Conservation (phyloP, 2,888 invertebrate species). For the Cheilosia vulpina region DNA sequence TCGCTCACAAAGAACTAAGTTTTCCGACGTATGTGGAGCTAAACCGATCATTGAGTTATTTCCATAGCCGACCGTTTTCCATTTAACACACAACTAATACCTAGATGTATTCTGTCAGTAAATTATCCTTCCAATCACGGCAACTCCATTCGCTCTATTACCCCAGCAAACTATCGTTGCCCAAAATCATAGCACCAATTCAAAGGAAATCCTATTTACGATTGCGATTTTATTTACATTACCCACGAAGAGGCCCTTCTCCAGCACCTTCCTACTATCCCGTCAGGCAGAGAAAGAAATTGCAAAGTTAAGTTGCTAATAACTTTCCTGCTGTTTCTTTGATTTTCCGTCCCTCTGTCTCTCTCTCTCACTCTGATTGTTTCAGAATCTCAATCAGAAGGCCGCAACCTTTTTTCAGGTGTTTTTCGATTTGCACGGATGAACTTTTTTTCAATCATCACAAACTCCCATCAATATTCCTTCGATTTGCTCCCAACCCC, state of each 20-base stretch:
- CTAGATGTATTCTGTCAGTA: background rate
- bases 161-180: background rate
- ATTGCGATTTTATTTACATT: slow-evolving; percentile 41
- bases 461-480: slow-evolving; percentile 58
- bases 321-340: slow-evolving; percentile 23
- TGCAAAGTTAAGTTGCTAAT: slow-evolving; percentile 57
- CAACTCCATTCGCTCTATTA: slow-evolving; percentile 32
- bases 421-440: slow-evolving; percentile 47
- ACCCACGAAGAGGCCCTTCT: slow-evolving; percentile 21
- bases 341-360: background rate
- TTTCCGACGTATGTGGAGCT: too few relatives aligned
- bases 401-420: slow-evolving; percentile 43
- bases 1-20: too few relatives aligned
- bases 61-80: too few relatives aligned
- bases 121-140: slow-evolving; percentile 17
- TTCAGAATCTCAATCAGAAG: slow-evolving; percentile 11
- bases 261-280: background rate
- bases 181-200: slow-evolving; percentile 22
- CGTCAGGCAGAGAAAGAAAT: slow-evolving; percentile 8
- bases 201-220: slow-evolving; percentile 3
- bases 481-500: slow-evolving; percentile 24
- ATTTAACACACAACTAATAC: too few relatives aligned
- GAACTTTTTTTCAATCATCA: slow-evolving; percentile 54
- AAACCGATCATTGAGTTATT: too few relatives aligned
- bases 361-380: background rate